Conservation (phyloP, 1,140 invertebrate genomes). For the Lerema accius region DNA sequence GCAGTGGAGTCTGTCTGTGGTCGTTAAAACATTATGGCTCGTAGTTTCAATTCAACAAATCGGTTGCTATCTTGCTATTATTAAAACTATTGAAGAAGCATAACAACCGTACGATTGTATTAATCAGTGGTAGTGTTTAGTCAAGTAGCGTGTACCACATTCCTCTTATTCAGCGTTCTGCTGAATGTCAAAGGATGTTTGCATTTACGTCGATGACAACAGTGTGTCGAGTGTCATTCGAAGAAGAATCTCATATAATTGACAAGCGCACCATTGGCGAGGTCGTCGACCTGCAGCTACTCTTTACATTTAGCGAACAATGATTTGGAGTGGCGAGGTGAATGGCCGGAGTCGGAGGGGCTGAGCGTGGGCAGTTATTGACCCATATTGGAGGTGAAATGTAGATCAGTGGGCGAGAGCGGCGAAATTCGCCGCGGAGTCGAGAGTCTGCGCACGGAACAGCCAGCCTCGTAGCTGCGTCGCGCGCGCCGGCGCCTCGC, state of each 20-base stretch:
- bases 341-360: constrained; percentile 77
- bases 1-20: too few species aligned
- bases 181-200: constrained; percentile 62
- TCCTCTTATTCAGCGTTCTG: constrained; percentile 29
- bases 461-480: constrained; percentile 44
- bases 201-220: constrained; percentile 52
- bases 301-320: constrained; percentile 81
- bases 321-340: constrained; percentile 81
- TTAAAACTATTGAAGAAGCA: constrained; percentile 9
- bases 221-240: constrained; percentile 70
- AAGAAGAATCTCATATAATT: constrained; percentile 62
- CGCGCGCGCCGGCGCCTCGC: constrained; percentile 21
- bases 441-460: constrained; percentile 52
- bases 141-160: constrained; percentile 15
- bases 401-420: constrained; percentile 82
- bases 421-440: constrained; percentile 76
- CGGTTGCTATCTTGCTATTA: background rate
- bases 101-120: constrained; percentile 17
- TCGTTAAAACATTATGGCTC: background rate
- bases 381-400: constrained; percentile 82
- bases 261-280: constrained; percentile 61
- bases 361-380: constrained; percentile 81
- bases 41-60: background rate
- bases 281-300: constrained; percentile 66
- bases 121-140: constrained; percentile 20